Base-by-base conservation (phyloP, 92 coral and sea anemone species). In the Porites divaricata region DNA sequence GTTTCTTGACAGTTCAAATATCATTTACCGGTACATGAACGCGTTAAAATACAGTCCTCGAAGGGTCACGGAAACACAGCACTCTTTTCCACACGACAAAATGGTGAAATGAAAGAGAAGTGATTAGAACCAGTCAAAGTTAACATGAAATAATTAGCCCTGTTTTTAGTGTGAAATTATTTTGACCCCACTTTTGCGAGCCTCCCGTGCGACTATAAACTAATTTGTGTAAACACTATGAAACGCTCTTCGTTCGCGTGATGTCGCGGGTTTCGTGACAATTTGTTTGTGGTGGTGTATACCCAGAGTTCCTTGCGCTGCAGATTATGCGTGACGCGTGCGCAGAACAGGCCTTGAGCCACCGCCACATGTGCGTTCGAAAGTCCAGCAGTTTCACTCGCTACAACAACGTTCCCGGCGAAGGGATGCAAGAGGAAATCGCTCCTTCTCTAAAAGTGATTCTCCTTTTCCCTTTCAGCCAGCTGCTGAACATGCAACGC, bases 321-420 rank as follows among this genome's bases (percentile, higher is more conserved):
- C 58, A 22, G 66, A 54, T 59, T 77, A 92, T 94, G 95, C 95
- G 98, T 94, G 98, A 94, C 98, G 98, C 98, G 93, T 89, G 98
- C 98, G 98, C 98, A 94, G 95, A 92, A 92, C 90, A 92, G 83
- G 90, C 90, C 45, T 80, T 90, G 93, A 90, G 92, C 81, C 95
- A 94, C 90, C 89, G 95, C 92, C 98, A 90, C 98, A 94, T 94
- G 98, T 94, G 98, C 98, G 98, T 92, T 94, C 98, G 95, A 91
- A 91, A 92, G 98, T 92, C 90, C 94, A 89, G 89, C 80, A 80
- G 79, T 35, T 62, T 81, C 71, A 71, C 79, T 82, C 78, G 25
- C 78, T 48, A 24, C 70, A 64, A 57, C 63, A 72, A 73, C 78
- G 79, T 61, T 51, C 79, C 71, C 51, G 50, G 72, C 72, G 21